A percentile compares a stretch with the other conserved stretches of the same genome.
phyloP scores from a whole-genome alignment of 2,888 invertebrate species.

The Pammene aurita region DNA sequence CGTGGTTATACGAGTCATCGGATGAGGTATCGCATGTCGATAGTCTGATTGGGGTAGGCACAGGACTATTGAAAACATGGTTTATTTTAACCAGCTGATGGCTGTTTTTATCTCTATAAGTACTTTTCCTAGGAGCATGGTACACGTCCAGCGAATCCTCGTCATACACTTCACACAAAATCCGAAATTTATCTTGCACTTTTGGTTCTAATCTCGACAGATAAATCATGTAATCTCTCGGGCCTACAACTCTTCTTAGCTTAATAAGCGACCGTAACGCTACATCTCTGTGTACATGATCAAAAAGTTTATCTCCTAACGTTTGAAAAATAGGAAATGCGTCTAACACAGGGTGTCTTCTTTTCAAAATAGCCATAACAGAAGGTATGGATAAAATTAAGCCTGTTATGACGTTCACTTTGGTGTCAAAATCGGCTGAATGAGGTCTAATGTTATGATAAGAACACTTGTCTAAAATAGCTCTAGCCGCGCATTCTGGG shows the following conservation, averaged over 20 bases:
- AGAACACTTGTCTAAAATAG: conserved; percentile 86
- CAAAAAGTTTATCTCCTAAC: conserved; percentile 81
- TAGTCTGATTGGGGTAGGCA: conserved; percentile 62
- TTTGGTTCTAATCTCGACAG: conserved; percentile 71
- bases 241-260: conserved; percentile 87
- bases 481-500: conserved; percentile 86
- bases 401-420: conserved; percentile 85
- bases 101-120: conserved; percentile 57
- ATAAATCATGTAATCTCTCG: conserved; percentile 85
- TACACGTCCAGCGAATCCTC: conserved; percentile 78
- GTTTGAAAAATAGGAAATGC: conserved; percentile 80
- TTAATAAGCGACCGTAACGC: conserved; percentile 88
- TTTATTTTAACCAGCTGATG: conserved; percentile 69
- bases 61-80: conserved; percentile 63
- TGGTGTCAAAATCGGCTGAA: conserved; percentile 77
- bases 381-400: conserved; percentile 86
- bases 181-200: conserved; percentile 80
- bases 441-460: conserved; percentile 82
- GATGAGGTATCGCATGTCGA: conserved; percentile 79
- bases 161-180: conserved; percentile 73
- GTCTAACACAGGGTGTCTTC: conserved; percentile 75
- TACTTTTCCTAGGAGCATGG: conserved; percentile 69
- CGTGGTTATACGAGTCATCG: conserved; percentile 83
- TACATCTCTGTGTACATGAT: conserved; percentile 85
- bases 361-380: conserved; percentile 82